Conservation (phyloP, 2,113 vertebrate genomes). For the Nannospalax galili region DNA sequence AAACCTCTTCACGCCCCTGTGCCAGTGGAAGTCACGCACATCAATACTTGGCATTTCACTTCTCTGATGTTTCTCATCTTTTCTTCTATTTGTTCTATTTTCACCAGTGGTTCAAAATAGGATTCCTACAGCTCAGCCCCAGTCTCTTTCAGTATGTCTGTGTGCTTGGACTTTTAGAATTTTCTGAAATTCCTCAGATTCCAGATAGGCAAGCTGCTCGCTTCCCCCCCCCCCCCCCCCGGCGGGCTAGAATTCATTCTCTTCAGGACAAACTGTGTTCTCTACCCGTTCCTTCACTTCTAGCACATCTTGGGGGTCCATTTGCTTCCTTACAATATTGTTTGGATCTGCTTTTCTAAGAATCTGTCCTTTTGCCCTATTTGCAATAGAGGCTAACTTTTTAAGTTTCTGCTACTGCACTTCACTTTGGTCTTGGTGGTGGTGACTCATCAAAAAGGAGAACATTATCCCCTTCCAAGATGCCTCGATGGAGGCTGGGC, state of each 20-base stretch:
- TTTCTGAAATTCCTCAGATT: slow-evolving; percentile 96
- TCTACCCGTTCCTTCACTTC: slow-evolving; percentile 89
- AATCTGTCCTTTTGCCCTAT: slow-evolving; percentile 88
- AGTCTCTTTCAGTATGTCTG: slow-evolving; percentile 89
- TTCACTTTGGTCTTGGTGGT: slow-evolving; percentile 82
- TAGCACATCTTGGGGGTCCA: slow-evolving; percentile 64
- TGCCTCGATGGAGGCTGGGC: slow-evolving; percentile 92
- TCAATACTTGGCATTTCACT: slow-evolving; percentile 94
- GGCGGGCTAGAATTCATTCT: slow-evolving; percentile 88
- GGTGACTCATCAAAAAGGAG: slow-evolving; percentile 91
- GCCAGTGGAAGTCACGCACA: too few species aligned
- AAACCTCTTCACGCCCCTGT: too few species aligned
- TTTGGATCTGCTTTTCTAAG: slow-evolving; percentile 94
- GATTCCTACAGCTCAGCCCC: slow-evolving; percentile 94
- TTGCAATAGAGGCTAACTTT: slow-evolving; percentile 92
- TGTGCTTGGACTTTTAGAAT: slow-evolving; percentile 93
- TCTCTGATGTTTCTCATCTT: slow-evolving; percentile 95
- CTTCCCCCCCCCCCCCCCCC: too few species aligned
- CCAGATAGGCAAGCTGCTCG: slow-evolving; percentile 90
- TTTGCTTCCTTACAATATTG: slow-evolving; percentile 91
- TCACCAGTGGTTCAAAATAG: slow-evolving; percentile 94
- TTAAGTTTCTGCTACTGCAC: slow-evolving; percentile 87
- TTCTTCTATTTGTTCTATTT: slow-evolving; percentile 98
- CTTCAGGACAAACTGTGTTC: slow-evolving; percentile 65
- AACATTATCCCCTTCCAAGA: slow-evolving; percentile 93